Evolutionary conservation across 2,113 vertebrate species (phyloP).

Genomic region (Pimephales promelas): DNA sequence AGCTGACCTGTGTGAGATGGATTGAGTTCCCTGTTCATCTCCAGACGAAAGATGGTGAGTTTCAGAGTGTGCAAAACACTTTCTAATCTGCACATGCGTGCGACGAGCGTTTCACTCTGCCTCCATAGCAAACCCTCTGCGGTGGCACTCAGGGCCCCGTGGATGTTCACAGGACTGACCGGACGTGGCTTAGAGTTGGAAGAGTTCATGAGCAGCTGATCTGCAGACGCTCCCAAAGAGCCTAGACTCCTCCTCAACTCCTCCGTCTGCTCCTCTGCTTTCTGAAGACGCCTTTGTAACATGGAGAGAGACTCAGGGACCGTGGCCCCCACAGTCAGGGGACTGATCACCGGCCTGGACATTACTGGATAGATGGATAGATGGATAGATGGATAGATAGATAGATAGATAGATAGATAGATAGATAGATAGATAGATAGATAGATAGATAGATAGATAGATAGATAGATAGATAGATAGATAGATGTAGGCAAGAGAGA

Average conservation of each 20-base stretch:
- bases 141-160: slow-evolving; percentile 47
- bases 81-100: slow-evolving; percentile 69
- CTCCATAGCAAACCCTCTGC: slow-evolving; percentile 65
- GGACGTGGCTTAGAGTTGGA: slow-evolving; percentile 24
- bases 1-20: slow-evolving; percentile 56
- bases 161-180: slow-evolving; percentile 60
- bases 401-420: neutral
- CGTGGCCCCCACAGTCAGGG: slow-evolving; percentile 62
- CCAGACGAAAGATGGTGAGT: slow-evolving; percentile 68
- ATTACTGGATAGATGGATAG: neutral
- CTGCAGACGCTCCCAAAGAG: slow-evolving; percentile 55
- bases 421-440: neutral
- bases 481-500: too few species aligned
- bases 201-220: slow-evolving; percentile 12
- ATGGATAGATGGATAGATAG: neutral
- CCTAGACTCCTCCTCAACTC: slow-evolving; percentile 65
- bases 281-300: slow-evolving; percentile 71
- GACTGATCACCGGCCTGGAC: slow-evolving; percentile 61
- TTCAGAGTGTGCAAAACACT: slow-evolving; percentile 77
- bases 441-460: neutral
- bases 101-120: slow-evolving; percentile 71
- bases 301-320: slow-evolving; percentile 68
- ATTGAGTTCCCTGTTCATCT: slow-evolving; percentile 73
- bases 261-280: slow-evolving; percentile 73
- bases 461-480: neutral